Conservation (phyloP, 2,113 vertebrate species). For the Sinocyclocheilus maitianheensis region DNA sequence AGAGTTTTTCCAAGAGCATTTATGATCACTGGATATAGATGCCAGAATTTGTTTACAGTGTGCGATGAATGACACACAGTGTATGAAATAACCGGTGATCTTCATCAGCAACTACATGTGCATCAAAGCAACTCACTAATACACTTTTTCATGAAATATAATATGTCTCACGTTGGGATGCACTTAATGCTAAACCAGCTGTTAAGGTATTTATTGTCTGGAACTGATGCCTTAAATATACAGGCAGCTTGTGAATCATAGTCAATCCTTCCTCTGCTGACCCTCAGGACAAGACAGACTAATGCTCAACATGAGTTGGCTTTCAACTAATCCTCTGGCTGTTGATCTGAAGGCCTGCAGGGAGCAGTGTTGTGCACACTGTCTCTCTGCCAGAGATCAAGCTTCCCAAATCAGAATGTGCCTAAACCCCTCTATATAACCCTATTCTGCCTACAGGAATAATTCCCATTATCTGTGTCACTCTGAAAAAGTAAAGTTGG, state of each 20-base stretch:
- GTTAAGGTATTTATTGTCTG: not conserved
- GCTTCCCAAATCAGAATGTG: slow-evolving; percentile 21
- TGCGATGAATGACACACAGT: not conserved
- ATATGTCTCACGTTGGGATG: not conserved
- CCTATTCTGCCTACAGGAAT: not conserved
- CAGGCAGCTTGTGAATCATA: not conserved
- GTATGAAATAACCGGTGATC: not conserved
- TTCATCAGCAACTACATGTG: too few species aligned
- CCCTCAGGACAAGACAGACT: not conserved
- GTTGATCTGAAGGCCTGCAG: slow-evolving; percentile 58
- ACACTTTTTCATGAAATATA: not conserved
- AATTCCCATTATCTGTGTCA: slow-evolving; percentile 38
- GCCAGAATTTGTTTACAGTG: not conserved
- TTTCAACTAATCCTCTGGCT: not conserved
- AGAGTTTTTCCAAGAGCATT: not conserved
- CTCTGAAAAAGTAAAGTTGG: slow-evolving; percentile 12
- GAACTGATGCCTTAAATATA: not conserved
- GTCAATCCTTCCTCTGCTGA: not conserved
- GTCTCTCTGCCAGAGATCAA: slow-evolving; percentile 2
- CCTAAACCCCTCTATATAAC: not conserved
- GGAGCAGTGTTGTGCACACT: slow-evolving; percentile 65
- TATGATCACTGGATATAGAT: not conserved
- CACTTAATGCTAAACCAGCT: not conserved
- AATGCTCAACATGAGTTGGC: not conserved
- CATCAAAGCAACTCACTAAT: not conserved